Evolutionary conservation across 2,888 invertebrate genomes (phyloP), one percentile per base, ranked within the genome.

Genomic region (Artemia sp.): DNA sequence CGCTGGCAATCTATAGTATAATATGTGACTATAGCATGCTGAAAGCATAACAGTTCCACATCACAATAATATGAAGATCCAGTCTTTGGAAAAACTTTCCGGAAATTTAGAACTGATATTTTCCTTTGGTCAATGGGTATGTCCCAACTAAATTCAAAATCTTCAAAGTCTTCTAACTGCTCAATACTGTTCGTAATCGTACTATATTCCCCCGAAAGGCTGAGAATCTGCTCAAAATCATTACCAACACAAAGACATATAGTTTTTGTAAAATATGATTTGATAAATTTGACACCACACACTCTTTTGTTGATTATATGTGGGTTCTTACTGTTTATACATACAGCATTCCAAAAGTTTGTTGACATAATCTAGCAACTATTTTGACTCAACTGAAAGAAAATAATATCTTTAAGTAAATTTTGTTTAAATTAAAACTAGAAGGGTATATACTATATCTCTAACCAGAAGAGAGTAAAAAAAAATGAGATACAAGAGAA

Each of bases 291-390:
- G 14, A 72, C 72, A 38, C 72, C 73, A 53, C 71, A 72, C 12
- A 76, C 70, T 50, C 73, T 69, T 69, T 74, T 71, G 72, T 76
- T 75, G 10, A 74, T 69, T 9, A 75, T 73, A 70, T 76, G 75
- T 8, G 76, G 75, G 67, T 75, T 75, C 58, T 73, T 72, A n/a
- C 74, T 68, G 74, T 74, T 75, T 9, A 76, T 69, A 11, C 52
- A n/a, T 2, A 73, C 52, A n/a, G 71, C 51, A 10, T 24, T 68
- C 69, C 70, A 70, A 52, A 72, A 72, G 3, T 67, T 69, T 70
- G 71, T 67, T 67, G 71, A 12, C 72, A 67, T 68, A 11, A 14
- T 70, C 51, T n/a, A 58, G 58, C 58, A 19, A 19, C 19, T 1
- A 38, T 38, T 38, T 38, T 38, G 38, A 38, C 38, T 38, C 38